Base-by-base conservation (phyloP, 2,888 invertebrate species). In the Papilio demoleus region DNA sequence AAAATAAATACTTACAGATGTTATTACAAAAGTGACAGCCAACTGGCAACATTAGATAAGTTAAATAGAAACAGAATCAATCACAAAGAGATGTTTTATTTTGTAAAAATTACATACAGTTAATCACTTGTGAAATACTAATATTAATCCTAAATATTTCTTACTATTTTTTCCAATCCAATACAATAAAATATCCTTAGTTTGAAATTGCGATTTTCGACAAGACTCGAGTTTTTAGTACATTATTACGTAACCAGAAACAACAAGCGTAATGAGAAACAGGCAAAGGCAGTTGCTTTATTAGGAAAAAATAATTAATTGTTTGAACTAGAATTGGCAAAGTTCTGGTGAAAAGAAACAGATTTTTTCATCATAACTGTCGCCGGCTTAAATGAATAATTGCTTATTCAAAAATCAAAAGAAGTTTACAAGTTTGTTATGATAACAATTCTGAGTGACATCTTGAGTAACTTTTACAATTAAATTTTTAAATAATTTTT, bases 341-440 rank as follows among this genome's bases (percentile, higher is more conserved):
- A 56, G 27, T 31, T 56, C 53, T n/a, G n/a, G 31, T 12, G n/a
- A 9, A 9, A 31, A 31, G 53, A 17, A 31, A 56, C 27, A 31
- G 27, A 5, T 31, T 56, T 56, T 31, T 56, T 56, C 31, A 17
- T 50, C 24, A 24, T 50, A 31, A 31, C 27, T 56, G 53, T 56
- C 53, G 27, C 6, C 27, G 31, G 31, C 31, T 31, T 56, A 31
- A 31, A 56, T 56, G 53, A 56, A 56, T 56, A 60, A 60, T 40
- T n/a, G 36, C 36, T 60, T 60, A n/a, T 60, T 56, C 53, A 27
- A 56, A 56, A 56, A 56, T 31, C 53, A 56, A 56, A 56, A 56
- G 53, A 31, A 53, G 47, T 31, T 31, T 9, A 47, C 47, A 47
- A 47, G 53, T 53, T n/a, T 6, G 53, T 50, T 27, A 8, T 2